phyloP scores from a whole-genome alignment of 2,113 vertebrate genomes.

The Rhinolophus ferrumequinum region DNA sequence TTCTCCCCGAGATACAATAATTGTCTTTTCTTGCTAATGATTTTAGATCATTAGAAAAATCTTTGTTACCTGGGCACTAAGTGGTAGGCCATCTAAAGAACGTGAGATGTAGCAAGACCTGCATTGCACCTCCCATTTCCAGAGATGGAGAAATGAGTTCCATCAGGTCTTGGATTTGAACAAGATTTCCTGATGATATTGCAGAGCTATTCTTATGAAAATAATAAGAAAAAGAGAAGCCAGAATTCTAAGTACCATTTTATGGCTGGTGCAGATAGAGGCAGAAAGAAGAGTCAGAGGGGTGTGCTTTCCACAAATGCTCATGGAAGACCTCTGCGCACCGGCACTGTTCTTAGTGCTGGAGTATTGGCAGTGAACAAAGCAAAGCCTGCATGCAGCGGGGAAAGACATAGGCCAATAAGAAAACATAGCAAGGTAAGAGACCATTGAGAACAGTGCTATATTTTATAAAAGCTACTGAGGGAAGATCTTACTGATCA shows the following conservation, averaged over 20 bases:
- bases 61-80: not conserved
- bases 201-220: not conserved
- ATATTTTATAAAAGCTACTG: constrained; percentile 7
- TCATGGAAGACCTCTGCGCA: not conserved
- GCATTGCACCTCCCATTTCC: not conserved
- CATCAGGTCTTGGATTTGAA: not conserved
- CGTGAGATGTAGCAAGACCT: not conserved
- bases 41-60: not conserved
- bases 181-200: not conserved
- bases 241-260: not conserved
- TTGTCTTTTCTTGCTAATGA: not conserved
- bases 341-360: not conserved
- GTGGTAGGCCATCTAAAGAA: not conserved
- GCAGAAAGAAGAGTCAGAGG: not conserved
- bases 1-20: not conserved
- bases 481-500: not conserved
- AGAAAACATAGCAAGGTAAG: not conserved
- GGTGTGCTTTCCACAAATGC: not conserved
- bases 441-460: not conserved
- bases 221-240: not conserved
- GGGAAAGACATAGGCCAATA: not conserved
- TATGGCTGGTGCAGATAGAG: not conserved
- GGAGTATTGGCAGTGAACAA: not conserved
- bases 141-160: not conserved
- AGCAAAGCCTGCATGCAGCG: not conserved